A percentile compares a stretch with the other conserved stretches of the same genome.
phyloP scores from a whole-genome alignment of 1,140 invertebrate genomes.

The Coptotermes formosanus region DNA sequence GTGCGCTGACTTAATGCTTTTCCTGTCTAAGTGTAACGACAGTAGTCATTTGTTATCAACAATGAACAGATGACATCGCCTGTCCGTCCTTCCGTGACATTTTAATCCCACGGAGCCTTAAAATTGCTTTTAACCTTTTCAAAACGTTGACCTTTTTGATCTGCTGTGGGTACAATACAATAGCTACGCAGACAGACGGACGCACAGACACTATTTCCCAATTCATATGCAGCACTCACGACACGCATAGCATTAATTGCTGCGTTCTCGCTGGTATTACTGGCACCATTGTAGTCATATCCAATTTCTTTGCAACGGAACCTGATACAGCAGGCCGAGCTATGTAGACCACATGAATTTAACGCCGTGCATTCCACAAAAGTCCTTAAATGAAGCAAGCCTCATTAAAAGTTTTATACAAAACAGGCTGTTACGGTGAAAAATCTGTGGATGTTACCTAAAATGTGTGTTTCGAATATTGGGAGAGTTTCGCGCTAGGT shows the following conservation, averaged over 20 bases:
- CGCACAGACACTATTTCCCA: not conserved
- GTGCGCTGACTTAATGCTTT: not conserved
- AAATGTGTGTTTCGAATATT: no score
- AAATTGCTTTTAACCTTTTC: conserved; percentile 9
- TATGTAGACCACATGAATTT: no score
- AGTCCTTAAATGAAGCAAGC: no score
- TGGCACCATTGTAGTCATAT: not conserved
- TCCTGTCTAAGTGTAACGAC: not conserved
- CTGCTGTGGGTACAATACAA: not conserved
- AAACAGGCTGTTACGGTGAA: no score
- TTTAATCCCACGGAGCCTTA: not conserved
- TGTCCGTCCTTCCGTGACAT: not conserved
- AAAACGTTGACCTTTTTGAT: conserved; percentile 13
- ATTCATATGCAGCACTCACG: conserved; percentile 4
- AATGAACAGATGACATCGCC: not conserved
- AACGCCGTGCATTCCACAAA: no score
- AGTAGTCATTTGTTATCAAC: no score
- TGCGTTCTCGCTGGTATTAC: not conserved
- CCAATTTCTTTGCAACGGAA: no score
- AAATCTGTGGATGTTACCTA: no score
- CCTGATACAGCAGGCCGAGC: no score
- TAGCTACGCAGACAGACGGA: not conserved
- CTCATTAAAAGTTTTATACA: no score
- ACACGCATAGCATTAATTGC: not conserved
- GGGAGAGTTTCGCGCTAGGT: no score